A percentile compares a stretch with the other conserved stretches of the same genome.
phyloP scores from a whole-genome alignment of 2,113 vertebrate species.

The Sphaerodactylus townsendi region DNA sequence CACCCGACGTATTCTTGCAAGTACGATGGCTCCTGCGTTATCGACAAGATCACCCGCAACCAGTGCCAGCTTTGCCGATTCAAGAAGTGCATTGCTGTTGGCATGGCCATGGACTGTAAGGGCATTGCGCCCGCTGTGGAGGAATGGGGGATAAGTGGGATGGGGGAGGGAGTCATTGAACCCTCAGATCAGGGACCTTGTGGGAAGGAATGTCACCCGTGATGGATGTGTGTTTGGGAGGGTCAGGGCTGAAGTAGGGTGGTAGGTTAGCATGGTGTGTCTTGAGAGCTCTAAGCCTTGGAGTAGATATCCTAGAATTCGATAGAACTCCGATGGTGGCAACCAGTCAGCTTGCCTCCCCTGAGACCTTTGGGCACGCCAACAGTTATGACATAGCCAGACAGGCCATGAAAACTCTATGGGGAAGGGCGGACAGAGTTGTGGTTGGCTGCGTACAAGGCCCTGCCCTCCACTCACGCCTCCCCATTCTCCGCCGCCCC shows the following conservation, averaged over 20 bases:
- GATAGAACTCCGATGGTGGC: neutral
- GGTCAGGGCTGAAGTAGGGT: neutral
- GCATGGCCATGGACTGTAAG: constrained; percentile 87
- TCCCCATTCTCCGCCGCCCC: constrained; percentile 14
- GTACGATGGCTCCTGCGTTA: constrained; percentile 94
- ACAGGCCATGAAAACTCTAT: neutral
- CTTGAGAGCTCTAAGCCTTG: neutral
- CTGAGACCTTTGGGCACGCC: neutral
- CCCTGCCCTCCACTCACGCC: neutral
- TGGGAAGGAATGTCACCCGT: neutral
- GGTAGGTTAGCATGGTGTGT: neutral
- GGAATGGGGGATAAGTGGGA: neutral
- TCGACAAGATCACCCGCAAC: constrained; percentile 98
- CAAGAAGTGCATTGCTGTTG: constrained; percentile 93
- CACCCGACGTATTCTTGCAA: constrained; percentile 95
- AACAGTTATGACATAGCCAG: neutral
- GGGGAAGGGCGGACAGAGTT: neutral
- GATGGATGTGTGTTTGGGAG: neutral
- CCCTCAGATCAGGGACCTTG: neutral
- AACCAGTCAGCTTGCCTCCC: neutral
- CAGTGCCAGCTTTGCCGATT: constrained; percentile 98
- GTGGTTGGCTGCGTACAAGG: neutral
- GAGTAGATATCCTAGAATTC: neutral
- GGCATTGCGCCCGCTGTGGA: constrained; percentile 21
- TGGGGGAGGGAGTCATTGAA: neutral